Evolutionary conservation across 1,140 invertebrate species (phyloP).

Genomic region (Potamilus streckersoni): DNA sequence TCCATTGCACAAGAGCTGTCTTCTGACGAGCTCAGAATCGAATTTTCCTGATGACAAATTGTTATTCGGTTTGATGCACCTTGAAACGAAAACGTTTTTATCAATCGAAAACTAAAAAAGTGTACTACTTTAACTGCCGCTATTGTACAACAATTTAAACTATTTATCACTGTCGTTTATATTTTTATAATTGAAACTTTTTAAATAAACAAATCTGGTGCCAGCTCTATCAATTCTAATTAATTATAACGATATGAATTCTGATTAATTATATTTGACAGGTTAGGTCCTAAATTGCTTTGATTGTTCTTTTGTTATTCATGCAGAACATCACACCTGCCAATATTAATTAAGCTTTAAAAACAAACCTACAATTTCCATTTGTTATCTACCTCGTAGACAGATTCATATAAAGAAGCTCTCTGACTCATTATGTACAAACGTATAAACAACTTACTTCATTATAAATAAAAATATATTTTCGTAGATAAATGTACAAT

Average conservation of each 20-base stretch:
- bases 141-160: background rate
- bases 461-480: no score
- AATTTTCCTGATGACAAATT: slow-evolving; percentile 75
- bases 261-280: background rate
- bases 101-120: background rate
- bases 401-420: no score
- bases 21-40: slow-evolving; percentile 78
- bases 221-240: background rate
- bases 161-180: background rate
- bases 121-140: no score
- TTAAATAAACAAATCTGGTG: background rate
- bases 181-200: background rate
- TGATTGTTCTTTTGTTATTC: no score
- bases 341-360: no score
- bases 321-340: no score
- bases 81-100: slow-evolving; percentile 12
- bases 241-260: background rate
- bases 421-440: no score
- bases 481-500: no score
- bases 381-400: no score
- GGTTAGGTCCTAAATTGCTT: no score
- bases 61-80: slow-evolving; percentile 85
- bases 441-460: no score
- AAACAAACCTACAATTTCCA: no score
- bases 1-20: slow-evolving; percentile 75